Conservation (phyloP, 2,888 invertebrate species). For the Dinocampus coccinellae region DNA sequence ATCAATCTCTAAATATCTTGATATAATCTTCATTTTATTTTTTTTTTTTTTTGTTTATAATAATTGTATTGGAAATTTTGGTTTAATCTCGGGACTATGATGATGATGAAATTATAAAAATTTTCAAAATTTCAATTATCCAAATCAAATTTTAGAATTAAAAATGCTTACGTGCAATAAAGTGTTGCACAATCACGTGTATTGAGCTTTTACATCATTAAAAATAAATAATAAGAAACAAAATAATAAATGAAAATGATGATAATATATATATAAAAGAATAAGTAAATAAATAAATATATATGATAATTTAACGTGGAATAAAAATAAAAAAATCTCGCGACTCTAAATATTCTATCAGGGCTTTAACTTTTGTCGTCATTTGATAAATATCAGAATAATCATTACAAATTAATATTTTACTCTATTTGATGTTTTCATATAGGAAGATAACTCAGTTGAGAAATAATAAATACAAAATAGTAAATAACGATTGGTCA, state of each 20-base stretch:
- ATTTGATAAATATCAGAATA: background rate
- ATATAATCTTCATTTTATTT: background rate
- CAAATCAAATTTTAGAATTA: slow-evolving; percentile 34
- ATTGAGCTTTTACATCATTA: slow-evolving; percentile 33
- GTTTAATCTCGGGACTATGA: background rate
- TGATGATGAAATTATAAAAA: slow-evolving; percentile 5
- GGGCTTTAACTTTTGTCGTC: background rate
- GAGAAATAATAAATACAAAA: background rate
- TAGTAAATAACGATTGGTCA: background rate
- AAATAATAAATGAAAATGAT: background rate
- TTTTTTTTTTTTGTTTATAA: slow-evolving; percentile 37
- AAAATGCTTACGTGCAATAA: slow-evolving; percentile 67
- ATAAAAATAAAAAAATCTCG: background rate
- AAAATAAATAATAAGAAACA: slow-evolving; percentile 1
- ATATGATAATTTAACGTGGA: background rate
- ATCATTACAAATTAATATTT: background rate
- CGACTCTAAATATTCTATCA: background rate
- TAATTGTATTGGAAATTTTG: no score
- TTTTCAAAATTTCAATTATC: background rate
- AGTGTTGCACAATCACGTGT: slow-evolving; percentile 50
- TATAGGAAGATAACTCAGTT: background rate
- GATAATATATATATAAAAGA: background rate
- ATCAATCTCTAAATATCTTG: no score
- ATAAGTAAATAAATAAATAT: background rate
- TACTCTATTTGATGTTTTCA: background rate